Evolutionary conservation across 2,888 invertebrate genomes (phyloP), one percentile per base, ranked within the genome.

Genomic region (Calliphora vomitoria): DNA sequence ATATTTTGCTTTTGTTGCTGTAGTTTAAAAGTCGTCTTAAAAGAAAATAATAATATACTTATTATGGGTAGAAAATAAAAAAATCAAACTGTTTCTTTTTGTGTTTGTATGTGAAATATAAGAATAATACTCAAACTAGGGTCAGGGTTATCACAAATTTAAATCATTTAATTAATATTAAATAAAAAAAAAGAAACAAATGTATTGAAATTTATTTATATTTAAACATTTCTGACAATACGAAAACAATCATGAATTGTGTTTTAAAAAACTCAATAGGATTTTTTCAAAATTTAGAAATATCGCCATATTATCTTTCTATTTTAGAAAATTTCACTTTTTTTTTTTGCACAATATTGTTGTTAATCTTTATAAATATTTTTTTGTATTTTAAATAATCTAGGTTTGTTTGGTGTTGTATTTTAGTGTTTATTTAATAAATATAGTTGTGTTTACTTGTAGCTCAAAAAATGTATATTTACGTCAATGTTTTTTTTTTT

Each of bases 91-190:
- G 50, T 64, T 74, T 58, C 50, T 78, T 60, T 6, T 50, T 13
- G 13, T 25, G 25, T 58, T 25, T 25, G 11, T 58, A 18, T 8
- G 44, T 2, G 44, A 55, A 55, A 55, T 68, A 68, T 25, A 66
- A 53, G 58, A 87, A 69, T 41, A 80, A 18, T 20, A 72, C 50
- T 53, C 11, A 35, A 75, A n/a, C 38, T 35, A 31, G 71, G 79
- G 84, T 81, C 84, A 81, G 87, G 87, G 87, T 84, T 87, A 87
- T 87, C 87, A 64, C 8, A 68, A 69, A 41, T 72, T 66, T 38
- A 31, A 55, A 68, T 50, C 41, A 53, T 71, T 76, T 66, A 31
- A 15, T n/a, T 41, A 25, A 68, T 11, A 25, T 25, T 25, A 25
- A n/a, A 55, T 6, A 20, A 20, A 13, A 35, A 69, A 15, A 72